Evolutionary conservation across 1,140 invertebrate genomes (phyloP).

Genomic region (Pseudomyrmex cubaensis): DNA sequence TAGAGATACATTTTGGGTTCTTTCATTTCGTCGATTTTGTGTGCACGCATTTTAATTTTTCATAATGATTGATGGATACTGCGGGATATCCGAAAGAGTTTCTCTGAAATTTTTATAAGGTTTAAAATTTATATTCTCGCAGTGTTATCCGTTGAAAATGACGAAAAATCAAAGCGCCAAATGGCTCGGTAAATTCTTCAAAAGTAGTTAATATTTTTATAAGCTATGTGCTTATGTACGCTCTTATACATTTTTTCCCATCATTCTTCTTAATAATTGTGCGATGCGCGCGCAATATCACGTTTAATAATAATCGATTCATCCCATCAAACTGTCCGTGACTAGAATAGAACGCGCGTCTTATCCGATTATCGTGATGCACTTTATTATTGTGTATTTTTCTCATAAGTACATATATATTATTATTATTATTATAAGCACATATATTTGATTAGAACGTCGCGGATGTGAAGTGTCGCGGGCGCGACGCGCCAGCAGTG

Average conservation of each 20-base stretch:
- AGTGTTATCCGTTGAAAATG: background rate
- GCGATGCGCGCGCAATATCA: background rate
- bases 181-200: background rate
- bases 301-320: background rate
- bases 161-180: background rate
- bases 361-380: slow-evolving; percentile 26
- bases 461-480: slow-evolving; percentile 1
- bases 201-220: background rate
- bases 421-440: too few species aligned
- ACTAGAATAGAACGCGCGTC: background rate
- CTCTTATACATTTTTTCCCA: too few species aligned
- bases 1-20: background rate
- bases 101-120: background rate
- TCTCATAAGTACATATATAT: too few species aligned
- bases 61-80: background rate
- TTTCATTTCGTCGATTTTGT: background rate
- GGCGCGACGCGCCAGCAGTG: slow-evolving; percentile 31
- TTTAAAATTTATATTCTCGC: background rate
- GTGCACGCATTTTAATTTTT: slow-evolving; percentile 11
- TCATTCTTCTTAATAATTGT: background rate
- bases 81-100: background rate
- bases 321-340: too few species aligned
- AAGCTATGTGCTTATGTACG: too few species aligned
- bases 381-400: slow-evolving; percentile 14
- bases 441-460: background rate